Conservation (phyloP, 2,113 vertebrate species). For the Herpailurus yagouaroundi region DNA sequence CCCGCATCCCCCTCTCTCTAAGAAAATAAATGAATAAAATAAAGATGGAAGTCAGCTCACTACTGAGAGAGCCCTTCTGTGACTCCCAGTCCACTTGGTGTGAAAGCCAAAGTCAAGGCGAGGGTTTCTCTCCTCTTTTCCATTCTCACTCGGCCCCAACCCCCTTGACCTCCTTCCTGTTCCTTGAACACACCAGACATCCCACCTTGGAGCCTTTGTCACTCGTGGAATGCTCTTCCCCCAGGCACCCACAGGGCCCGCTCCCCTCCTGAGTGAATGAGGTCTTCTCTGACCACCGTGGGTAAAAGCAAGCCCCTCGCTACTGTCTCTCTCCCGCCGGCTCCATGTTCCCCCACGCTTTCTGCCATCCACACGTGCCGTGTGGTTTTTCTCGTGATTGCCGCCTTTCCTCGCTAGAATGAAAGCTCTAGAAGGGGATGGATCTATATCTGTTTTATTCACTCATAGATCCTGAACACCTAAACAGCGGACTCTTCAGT, state of each 20-base stretch:
- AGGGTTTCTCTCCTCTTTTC: background rate
- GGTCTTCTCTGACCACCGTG: background rate
- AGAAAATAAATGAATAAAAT: background rate
- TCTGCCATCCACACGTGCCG: fast-evolving
- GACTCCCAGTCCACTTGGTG: background rate
- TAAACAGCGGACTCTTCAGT: background rate
- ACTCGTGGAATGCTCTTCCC: background rate
- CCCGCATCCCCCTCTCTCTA: no score
- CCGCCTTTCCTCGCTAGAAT: background rate
- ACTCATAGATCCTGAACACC: background rate
- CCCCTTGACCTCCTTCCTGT: background rate
- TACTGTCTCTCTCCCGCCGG: background rate
- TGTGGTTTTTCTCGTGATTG: background rate
- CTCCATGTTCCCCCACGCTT: background rate
- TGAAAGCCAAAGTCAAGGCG: background rate
- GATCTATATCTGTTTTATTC: background rate
- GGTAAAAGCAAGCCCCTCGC: background rate
- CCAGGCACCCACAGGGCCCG: background rate
- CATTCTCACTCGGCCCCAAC: background rate
- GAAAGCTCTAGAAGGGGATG: background rate
- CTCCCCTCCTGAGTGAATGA: background rate
- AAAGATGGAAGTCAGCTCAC: background rate
- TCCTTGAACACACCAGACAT: background rate
- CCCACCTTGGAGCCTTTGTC: background rate
- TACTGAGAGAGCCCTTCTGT: background rate